Evolutionary conservation across 2,797 vertebrate species (phyloP).

Genomic region (Mus caroli): DNA sequence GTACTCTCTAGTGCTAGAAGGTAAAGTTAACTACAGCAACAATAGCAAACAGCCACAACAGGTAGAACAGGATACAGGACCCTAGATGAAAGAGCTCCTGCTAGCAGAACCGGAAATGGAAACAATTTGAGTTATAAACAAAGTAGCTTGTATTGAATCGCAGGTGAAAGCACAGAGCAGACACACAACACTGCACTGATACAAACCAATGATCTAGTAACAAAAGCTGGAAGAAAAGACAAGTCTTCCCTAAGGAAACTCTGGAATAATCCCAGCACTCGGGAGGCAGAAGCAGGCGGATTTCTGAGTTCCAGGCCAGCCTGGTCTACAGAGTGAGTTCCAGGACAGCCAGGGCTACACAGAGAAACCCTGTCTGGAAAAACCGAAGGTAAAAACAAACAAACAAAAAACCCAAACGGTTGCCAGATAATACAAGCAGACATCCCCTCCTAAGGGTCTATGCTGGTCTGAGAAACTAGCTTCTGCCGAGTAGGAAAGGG

Average conservation of each 20-base stretch:
- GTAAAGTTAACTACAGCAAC: neutral
- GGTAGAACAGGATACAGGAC: neutral
- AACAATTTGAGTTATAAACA: neutral
- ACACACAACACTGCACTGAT: neutral
- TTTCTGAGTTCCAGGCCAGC: no score
- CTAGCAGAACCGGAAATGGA: neutral
- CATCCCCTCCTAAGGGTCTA: neutral
- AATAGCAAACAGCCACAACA: neutral
- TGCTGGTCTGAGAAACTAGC: neutral
- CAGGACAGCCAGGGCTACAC: no score
- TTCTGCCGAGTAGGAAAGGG: neutral
- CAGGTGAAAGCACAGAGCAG: constrained; percentile 19
- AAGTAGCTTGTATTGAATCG: neutral
- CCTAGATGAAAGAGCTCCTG: neutral
- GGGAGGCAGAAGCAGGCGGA: no score
- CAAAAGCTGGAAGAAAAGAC: neutral
- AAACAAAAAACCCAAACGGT: neutral
- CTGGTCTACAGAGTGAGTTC: no score
- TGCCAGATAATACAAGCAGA: neutral
- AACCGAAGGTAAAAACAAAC: no score
- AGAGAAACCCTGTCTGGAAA: no score
- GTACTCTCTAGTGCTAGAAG: neutral
- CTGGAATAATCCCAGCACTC: neutral
- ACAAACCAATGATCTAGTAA: neutral
- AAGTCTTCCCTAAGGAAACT: neutral